Conservation (phyloP, 2,797 vertebrate genomes). For the Alcedo atthis region DNA sequence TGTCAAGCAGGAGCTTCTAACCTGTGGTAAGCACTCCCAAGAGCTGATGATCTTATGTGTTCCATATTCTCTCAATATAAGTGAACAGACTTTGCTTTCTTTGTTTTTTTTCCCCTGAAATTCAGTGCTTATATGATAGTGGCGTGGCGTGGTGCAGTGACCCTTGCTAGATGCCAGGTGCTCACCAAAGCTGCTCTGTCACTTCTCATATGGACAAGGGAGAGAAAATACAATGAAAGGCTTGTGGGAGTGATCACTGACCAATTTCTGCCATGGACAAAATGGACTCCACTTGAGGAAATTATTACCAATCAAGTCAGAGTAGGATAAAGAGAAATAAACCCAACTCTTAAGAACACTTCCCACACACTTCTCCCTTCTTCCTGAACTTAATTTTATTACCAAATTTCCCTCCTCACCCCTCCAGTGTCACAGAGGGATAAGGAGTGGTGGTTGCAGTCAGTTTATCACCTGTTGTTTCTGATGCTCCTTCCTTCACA, state of each 20-base stretch:
- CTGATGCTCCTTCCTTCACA: neutral
- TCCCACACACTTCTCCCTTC: neutral
- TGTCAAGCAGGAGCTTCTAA: conserved; percentile 87
- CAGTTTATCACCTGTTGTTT: neutral
- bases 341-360: neutral
- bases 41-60: neutral
- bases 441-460: neutral
- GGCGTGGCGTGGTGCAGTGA: neutral
- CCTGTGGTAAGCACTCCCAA: conserved; percentile 85
- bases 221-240: neutral
- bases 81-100: neutral
- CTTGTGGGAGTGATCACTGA: neutral
- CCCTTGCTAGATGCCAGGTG: neutral
- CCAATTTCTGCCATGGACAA: neutral
- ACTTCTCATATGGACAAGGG: neutral
- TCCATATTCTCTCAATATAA: neutral
- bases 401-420: neutral
- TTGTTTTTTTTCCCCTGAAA: neutral
- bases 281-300: neutral
- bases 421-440: neutral
- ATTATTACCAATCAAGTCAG: neutral
- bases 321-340: neutral
- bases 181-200: neutral
- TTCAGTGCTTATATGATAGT: neutral
- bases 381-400: neutral